Evolutionary conservation across 1,140 invertebrate species (phyloP), one percentile per base, ranked within the genome.

Genomic region (Capitella teleta): DNA sequence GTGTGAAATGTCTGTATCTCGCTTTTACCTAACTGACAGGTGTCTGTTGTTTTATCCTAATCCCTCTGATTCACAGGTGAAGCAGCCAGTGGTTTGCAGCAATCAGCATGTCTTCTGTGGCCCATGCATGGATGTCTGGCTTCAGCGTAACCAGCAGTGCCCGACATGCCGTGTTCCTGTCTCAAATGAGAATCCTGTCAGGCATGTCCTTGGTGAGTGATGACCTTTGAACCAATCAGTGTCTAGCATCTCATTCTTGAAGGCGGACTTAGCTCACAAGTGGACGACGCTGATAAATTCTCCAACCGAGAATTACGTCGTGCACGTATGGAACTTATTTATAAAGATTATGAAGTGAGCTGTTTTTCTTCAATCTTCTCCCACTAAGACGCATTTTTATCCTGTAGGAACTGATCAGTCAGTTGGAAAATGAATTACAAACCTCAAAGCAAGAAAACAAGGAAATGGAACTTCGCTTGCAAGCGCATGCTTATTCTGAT

Each of bases 81-180:
- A 64, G 45, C 52, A 66, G 45, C 67, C 67, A 51, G 63, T 67
- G 2, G 47, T 67, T 30, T 71, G 68, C 53, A 58, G 66, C 19
- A 71, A 69, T 51, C 57, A 64, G 43, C 68, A 71, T 61, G 67
- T 64, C 2, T 71, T 69, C 52, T 71, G 68, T 56, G 47, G 51
- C 1, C 43, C 49, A 10, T 71, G 68, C 51, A 61, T 71, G 55
- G 60, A 68, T 36, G 56, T 69, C n/a, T 71, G 68, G 68, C 53
- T 69, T 19, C 47, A 65, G 47, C 62, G 61, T 47, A 71, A 62
- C 44, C 56, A 68, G 21, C 64, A 69, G 46, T 71, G 67, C 48
- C 68, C 68, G 18, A 57, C 68, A 6, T 71, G 68, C 55, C 54
- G 66, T 53, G 55, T 59, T 12, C n/a, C 52, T 3, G 66, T 71